Base-by-base conservation (phyloP, 2,888 invertebrate genomes). In the Drosophila melanocephala region DNA sequence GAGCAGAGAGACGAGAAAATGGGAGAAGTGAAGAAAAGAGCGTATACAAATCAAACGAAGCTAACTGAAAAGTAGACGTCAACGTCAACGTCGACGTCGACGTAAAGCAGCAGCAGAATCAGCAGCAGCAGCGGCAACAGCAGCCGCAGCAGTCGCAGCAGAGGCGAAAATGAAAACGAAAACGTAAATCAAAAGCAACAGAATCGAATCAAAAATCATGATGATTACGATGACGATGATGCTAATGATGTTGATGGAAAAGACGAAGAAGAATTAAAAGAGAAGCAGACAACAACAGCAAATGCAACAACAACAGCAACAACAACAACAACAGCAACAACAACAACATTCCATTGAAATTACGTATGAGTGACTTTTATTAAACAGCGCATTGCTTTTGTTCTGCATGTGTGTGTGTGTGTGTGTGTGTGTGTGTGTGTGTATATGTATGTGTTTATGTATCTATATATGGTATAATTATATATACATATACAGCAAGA, bases 351-450 rank as follows among this genome's bases (percentile, higher is more conserved):
- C 82, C 82, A 79, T 68, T 84, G 79, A 73, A 82, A 82, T 82
- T 82, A 79, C 83, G 82, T 83, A 83, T 83, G 85, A 81, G 68
- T 82, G 76, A 77, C 82, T 82, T 75, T 78, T 70, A 68, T 65
- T 83, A 73, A 81, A 81, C 80, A 76, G 77, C 80, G 80, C 83
- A 80, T 67, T 72, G 81, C 70, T 47, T 58, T 52, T 74, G 51
- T 39, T 67, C 33, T 58, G 37, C 35, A 30, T 30, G 35, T 59
- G 6, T 30, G 9, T 62, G 2, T 56, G 14, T 60, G 28, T 53
- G 19, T 33, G 14, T 62, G 37, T 33, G 1, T 30, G 33, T 58
- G 14, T 33, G 7, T 61, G 1, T 42, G 0, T 57, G 3, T 52
- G 14, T 39, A 14, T 53, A 12, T 63, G 9, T 62, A 7, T 47